Evolutionary conservation across 2,888 invertebrate species (phyloP).

Genomic region (Harpalus rubripes): DNA sequence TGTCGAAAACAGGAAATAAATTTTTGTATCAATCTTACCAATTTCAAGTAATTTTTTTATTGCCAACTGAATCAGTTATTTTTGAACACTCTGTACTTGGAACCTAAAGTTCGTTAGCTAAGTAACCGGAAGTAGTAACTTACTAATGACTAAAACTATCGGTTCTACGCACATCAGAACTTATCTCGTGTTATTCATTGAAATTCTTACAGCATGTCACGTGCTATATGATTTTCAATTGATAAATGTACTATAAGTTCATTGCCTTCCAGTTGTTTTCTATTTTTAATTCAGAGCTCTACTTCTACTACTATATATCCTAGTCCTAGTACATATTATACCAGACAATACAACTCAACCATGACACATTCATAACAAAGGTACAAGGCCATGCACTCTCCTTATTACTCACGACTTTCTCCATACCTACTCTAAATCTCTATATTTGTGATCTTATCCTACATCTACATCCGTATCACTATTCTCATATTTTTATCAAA

Average conservation of each 20-base stretch:
- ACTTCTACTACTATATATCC: background rate
- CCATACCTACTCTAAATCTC: background rate
- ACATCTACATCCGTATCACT: background rate
- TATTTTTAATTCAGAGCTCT: background rate
- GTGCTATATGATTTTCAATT: background rate
- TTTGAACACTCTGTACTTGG: too few relatives aligned
- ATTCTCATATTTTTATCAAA: background rate
- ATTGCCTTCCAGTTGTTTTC: background rate
- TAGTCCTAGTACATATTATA: background rate
- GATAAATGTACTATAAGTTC: background rate
- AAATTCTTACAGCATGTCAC: background rate
- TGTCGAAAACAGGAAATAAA: too few relatives aligned
- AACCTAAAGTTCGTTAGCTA: too few relatives aligned
- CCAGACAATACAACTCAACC: background rate
- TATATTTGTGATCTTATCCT: background rate
- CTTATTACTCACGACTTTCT: background rate
- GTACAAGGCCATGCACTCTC: slow-evolving; percentile 1
- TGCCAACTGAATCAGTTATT: too few relatives aligned
- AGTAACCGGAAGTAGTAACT: too few relatives aligned
- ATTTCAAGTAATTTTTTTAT: too few relatives aligned
- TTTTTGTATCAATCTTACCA: too few relatives aligned
- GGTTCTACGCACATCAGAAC: too few relatives aligned
- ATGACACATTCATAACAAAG: slow-evolving; percentile 5
- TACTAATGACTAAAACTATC: too few relatives aligned
- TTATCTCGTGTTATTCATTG: background rate